Conservation (phyloP, 1,140 invertebrate species). For the Reticulitermes speratus region DNA sequence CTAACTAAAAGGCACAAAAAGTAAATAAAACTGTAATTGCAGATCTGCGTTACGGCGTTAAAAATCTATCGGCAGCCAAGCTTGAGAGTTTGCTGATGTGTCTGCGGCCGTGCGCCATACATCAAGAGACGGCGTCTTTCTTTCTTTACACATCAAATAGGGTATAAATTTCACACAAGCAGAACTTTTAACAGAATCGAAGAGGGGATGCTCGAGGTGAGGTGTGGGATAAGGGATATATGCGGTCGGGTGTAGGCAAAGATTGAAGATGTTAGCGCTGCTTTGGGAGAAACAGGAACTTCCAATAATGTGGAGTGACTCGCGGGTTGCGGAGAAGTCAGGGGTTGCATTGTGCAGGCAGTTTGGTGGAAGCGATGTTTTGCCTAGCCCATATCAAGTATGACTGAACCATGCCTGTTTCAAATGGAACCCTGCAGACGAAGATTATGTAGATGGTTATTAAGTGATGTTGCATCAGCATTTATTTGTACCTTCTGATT, state of each 20-base stretch:
- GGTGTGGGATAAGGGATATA: background rate
- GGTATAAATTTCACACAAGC: background rate
- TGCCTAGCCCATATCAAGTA: too few species aligned
- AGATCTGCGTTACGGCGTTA: background rate
- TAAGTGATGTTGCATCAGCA: too few species aligned
- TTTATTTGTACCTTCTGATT: too few species aligned
- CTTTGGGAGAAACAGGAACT: background rate
- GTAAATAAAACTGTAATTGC: too few species aligned
- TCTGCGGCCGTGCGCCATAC: background rate
- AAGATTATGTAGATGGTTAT: too few species aligned
- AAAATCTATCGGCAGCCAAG: too few species aligned
- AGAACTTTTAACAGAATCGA: background rate
- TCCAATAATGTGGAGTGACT: background rate
- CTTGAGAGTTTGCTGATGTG: background rate
- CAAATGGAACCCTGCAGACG: too few species aligned
- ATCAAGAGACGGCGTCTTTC: background rate
- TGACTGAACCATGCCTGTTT: too few species aligned
- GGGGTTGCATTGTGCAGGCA: background rate
- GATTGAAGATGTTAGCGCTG: background rate
- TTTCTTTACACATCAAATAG: constrained; percentile 3
- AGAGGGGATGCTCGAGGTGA: background rate
- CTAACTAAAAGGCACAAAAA: too few species aligned
- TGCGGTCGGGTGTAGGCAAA: background rate
- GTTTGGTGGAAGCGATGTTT: background rate
- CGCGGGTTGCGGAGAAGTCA: background rate